Evolutionary conservation across 2,888 invertebrate species (phyloP).

Genomic region (Charanyca ferruginea): DNA sequence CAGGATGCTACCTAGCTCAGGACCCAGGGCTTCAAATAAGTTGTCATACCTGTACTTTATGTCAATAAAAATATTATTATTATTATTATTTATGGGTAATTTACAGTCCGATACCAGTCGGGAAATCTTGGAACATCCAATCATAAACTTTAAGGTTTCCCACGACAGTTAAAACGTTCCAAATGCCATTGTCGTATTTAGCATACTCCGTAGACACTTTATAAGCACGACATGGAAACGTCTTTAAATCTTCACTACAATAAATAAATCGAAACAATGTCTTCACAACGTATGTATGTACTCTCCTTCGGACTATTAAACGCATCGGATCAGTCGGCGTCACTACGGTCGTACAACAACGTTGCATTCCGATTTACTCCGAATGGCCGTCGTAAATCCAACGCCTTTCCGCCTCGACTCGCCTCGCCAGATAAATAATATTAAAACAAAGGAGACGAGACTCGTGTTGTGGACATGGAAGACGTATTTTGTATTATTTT

Average conservation of each 20-base stretch:
- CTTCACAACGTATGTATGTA: conserved; percentile 43
- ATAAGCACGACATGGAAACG: conserved; percentile 1
- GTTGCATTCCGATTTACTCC: conserved; percentile 64
- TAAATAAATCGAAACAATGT: conserved; percentile 32
- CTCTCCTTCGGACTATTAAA: conserved; percentile 54
- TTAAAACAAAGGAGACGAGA: conserved; percentile 64
- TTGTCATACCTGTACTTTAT: too few relatives aligned
- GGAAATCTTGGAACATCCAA: background rate
- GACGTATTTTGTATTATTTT: conserved; percentile 12
- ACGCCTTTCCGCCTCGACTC: conserved; percentile 55
- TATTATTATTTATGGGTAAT: background rate
- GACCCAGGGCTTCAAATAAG: too few relatives aligned
- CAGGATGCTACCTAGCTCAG: too few relatives aligned
- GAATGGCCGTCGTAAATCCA: conserved; percentile 68
- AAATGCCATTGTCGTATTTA: conserved; percentile 29
- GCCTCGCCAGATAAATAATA: conserved; percentile 67
- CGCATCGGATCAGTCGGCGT: conserved; percentile 59
- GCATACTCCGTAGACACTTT: conserved; percentile 10
- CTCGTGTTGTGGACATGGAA: conserved; percentile 36
- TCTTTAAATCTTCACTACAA: conserved; percentile 29
- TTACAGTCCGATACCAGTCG: background rate
- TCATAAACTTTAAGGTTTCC: conserved; percentile 16
- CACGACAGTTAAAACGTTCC: conserved; percentile 8
- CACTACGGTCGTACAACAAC: conserved; percentile 55
- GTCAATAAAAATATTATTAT: too few relatives aligned